Percentiles rank a stretch among this genome's conserved stretches.
phyloP scores from a whole-genome alignment of 2,888 invertebrate genomes.

The Psylliodes chrysocephalus region DNA sequence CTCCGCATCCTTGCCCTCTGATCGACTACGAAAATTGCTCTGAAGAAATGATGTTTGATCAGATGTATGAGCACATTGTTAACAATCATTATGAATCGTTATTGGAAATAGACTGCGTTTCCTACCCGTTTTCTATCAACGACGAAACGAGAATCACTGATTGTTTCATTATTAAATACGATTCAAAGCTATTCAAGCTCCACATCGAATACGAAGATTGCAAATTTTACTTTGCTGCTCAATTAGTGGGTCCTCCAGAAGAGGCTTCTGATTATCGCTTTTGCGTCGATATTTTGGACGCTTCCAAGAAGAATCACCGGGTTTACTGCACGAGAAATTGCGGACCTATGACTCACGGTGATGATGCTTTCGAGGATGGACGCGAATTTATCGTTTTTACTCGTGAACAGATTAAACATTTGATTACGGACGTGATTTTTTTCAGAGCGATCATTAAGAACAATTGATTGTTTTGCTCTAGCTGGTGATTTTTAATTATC shows the following conservation, averaged over 20 bases:
- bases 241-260: constrained; percentile 53
- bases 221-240: constrained; percentile 52
- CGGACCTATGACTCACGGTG: constrained; percentile 30
- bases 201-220: constrained; percentile 19
- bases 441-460: constrained; percentile 33
- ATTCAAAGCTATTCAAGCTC: constrained; percentile 52
- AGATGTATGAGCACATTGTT: constrained; percentile 68
- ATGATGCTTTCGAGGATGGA: constrained; percentile 30
- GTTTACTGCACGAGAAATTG: constrained; percentile 47
- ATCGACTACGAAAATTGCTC: constrained; percentile 44
- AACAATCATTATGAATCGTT: constrained; percentile 54
- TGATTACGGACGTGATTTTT: constrained; percentile 33
- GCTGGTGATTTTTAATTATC: too few species aligned
- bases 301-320: constrained; percentile 42
- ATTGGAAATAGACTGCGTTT: constrained; percentile 50
- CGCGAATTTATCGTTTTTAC: constrained; percentile 16
- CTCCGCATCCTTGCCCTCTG: constrained; percentile 47
- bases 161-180: constrained; percentile 50
- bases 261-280: constrained; percentile 51
- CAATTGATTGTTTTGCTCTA: constrained; percentile 8
- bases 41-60: constrained; percentile 19
- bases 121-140: constrained; percentile 43
- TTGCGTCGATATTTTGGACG: constrained; percentile 56
- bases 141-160: constrained; percentile 39
- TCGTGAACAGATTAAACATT: constrained; percentile 24